Evolutionary conservation across 2,888 invertebrate genomes (phyloP).

Genomic region (Nephrotoma flavescens): DNA sequence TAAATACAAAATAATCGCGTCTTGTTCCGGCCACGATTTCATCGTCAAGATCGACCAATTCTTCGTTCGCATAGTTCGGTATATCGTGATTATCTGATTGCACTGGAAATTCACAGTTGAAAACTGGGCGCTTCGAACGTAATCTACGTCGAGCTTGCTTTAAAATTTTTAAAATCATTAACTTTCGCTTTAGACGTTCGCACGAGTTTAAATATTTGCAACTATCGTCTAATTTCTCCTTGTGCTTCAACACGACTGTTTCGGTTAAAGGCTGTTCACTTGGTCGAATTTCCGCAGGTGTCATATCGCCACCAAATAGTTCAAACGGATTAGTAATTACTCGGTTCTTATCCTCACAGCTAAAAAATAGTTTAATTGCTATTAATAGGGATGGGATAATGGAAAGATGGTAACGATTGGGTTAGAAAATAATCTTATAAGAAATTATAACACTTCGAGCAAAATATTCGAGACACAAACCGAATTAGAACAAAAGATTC

Average conservation of each 20-base stretch:
- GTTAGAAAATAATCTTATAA: too few relatives aligned
- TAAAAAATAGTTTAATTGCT: neutral
- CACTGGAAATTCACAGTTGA: neutral
- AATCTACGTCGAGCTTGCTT: neutral
- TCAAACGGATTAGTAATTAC: neutral
- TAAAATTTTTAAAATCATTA: conserved; percentile 1
- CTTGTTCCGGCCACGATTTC: neutral
- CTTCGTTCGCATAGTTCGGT: neutral
- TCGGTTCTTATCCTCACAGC: neutral
- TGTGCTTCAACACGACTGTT: neutral
- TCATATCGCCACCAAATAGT: neutral
- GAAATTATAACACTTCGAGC: neutral
- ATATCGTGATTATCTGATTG: neutral
- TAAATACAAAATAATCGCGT: neutral
- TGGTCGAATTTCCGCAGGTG: neutral
- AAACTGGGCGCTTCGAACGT: neutral
- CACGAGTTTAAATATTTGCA: neutral
- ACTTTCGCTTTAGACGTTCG: neutral
- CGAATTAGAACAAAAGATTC: neutral
- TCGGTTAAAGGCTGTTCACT: neutral
- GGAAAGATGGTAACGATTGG: neutral
- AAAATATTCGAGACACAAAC: neutral
- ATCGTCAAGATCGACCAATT: neutral
- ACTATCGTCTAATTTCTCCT: neutral
- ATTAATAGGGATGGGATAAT: neutral